Percentiles rank a stretch among this genome's conserved stretches.
Evolutionary conservation across 35 echinoderm and acorn worm genomes (phyloP).

Genomic region (Hemicentrotus pulcherrimus): DNA sequence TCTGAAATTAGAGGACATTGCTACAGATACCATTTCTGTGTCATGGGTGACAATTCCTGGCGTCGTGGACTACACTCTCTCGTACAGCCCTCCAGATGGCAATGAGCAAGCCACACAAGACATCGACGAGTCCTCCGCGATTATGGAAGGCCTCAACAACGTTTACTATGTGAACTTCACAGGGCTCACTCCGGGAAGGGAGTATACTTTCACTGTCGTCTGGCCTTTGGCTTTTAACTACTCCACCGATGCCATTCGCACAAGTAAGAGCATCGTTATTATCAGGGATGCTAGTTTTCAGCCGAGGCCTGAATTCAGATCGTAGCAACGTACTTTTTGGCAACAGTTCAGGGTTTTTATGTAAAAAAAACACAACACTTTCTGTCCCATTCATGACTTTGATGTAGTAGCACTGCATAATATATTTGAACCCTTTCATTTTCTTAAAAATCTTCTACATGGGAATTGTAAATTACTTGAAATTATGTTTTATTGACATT

Average conservation of each 20-base stretch:
- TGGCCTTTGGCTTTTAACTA: background rate
- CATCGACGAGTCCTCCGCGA: background rate
- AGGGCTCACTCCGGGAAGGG: background rate
- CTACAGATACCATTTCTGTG: background rate
- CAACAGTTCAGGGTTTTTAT: no score
- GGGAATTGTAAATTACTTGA: no score
- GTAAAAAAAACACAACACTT: no score
- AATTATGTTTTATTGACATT: no score
- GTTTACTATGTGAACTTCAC: background rate
- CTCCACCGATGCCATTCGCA: background rate
- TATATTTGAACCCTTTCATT: no score
- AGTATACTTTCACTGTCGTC: background rate
- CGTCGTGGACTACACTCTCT: background rate
- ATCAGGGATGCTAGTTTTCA: no score
- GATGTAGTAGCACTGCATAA: no score
- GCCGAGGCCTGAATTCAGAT: no score
- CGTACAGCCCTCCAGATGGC: slow-evolving; percentile 35
- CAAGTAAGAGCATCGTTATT: background rate
- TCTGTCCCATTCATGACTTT: no score
- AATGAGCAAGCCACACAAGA: background rate
- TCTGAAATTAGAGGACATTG: background rate
- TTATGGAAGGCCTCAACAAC: background rate
- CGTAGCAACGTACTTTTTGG: no score
- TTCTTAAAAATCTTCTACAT: no score
- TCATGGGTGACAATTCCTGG: slow-evolving; percentile 26